Conservation (phyloP, 2,888 invertebrate species). For the Teleogryllus oceanicus region DNA sequence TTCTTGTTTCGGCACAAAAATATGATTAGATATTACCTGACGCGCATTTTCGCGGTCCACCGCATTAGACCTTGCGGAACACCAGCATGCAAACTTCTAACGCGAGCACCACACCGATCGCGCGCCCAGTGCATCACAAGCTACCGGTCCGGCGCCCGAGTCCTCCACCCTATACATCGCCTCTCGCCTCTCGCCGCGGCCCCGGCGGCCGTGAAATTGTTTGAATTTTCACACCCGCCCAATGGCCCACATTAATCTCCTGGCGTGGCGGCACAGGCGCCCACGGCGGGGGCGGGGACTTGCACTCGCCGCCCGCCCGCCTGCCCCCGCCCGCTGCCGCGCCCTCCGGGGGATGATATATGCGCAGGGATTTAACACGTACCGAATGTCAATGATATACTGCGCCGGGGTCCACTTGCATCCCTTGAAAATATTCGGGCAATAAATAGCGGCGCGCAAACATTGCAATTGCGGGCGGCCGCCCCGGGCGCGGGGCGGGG, state of each 20-base stretch:
- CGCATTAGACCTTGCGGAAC: too few species aligned
- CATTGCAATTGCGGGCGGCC: slow-evolving; percentile 6
- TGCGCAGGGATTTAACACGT: neutral
- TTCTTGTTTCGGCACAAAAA: too few species aligned
- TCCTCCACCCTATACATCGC: too few species aligned
- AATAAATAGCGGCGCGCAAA: slow-evolving; percentile 1
- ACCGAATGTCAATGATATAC: slow-evolving; percentile 18
- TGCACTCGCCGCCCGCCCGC: too few species aligned
- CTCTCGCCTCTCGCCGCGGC: neutral
- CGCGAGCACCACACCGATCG: too few species aligned
- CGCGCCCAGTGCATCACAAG: too few species aligned
- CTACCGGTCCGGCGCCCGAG: too few species aligned
- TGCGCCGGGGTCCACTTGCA: neutral
- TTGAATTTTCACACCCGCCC: slow-evolving; percentile 10
- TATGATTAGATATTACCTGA: too few species aligned
- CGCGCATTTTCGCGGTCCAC: too few species aligned
- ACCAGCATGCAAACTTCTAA: too few species aligned
- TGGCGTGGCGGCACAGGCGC: neutral
- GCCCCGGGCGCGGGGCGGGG: neutral
- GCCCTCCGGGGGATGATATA: neutral
- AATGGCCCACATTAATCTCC: neutral
- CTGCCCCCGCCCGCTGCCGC: neutral
- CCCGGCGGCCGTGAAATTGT: slow-evolving; percentile 1
- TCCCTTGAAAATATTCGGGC: slow-evolving; percentile 18
- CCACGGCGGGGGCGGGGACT: too few species aligned